phyloP scores from a whole-genome alignment of 2,797 vertebrate genomes.

The Acanthurus tractus region DNA sequence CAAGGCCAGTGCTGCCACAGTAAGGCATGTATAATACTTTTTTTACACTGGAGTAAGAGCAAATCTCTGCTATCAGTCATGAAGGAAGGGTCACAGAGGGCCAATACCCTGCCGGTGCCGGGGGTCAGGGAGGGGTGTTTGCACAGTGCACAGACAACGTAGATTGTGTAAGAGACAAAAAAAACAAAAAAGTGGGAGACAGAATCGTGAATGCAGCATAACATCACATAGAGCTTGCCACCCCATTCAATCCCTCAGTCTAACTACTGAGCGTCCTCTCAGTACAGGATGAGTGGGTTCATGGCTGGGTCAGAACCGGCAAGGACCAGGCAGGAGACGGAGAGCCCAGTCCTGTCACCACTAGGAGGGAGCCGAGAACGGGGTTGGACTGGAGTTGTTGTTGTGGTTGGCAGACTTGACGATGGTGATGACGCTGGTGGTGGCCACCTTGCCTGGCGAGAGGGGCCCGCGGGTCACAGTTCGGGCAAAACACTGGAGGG shows the following conservation, averaged over 20 bases:
- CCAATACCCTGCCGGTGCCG: constrained; percentile 76
- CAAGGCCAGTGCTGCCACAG: constrained; percentile 59
- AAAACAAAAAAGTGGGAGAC: constrained; percentile 60
- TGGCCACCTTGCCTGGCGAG: constrained; percentile 90
- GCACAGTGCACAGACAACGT: constrained; percentile 85
- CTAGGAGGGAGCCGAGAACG: constrained; percentile 94
- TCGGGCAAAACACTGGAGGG: constrained; percentile 96
- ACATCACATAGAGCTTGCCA: constrained; percentile 70
- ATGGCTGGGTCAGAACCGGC: constrained; percentile 64
- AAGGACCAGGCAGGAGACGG: constrained; percentile 75
- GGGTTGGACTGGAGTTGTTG: constrained; percentile 87
- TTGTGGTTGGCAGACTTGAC: constrained; percentile 94
- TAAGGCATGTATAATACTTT: constrained; percentile 64
- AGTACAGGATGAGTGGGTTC: constrained; percentile 64
- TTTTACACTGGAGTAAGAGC: constrained; percentile 65
- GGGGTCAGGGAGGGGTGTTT: constrained; percentile 45
- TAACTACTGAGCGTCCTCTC: constrained; percentile 76
- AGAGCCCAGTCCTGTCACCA: constrained; percentile 76
- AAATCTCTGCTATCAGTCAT: constrained; percentile 70
- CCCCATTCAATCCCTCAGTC: constrained; percentile 72
- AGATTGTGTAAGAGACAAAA: constrained; percentile 53
- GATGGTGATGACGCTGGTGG: constrained; percentile 99
- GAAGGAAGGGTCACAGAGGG: constrained; percentile 68
- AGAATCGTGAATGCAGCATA: constrained; percentile 70
- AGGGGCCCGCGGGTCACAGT: constrained; percentile 94